Conservation (phyloP, 37 sponge, comb jelly and placozoan species). For the Theonella swinhoei region DNA sequence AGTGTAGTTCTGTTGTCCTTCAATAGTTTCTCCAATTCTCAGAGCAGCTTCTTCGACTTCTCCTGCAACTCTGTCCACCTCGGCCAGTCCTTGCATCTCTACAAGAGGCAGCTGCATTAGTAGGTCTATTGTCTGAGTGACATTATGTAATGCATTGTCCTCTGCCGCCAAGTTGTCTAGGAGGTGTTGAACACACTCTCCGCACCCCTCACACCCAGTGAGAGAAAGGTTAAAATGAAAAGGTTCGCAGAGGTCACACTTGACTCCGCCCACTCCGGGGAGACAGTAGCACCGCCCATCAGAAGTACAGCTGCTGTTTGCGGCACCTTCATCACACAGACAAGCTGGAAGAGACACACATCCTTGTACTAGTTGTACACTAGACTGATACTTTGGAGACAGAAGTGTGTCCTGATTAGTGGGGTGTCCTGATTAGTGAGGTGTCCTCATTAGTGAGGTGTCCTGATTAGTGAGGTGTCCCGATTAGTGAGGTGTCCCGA, state of each 20-base stretch:
- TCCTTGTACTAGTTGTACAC: no score
- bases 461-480: no score
- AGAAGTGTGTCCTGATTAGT: no score
- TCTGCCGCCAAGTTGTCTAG: background rate
- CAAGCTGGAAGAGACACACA: slow-evolving; percentile 38
- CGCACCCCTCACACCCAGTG: slow-evolving; percentile 51
- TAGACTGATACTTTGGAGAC: no score
- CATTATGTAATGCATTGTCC: background rate
- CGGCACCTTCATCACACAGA: slow-evolving; percentile 43
- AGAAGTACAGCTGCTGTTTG: slow-evolving; percentile 16
- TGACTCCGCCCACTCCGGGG: slow-evolving; percentile 46
- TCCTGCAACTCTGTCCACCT: no score
- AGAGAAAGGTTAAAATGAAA: slow-evolving; percentile 33
- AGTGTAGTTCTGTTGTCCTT: no score
- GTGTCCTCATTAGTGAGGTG: no score
- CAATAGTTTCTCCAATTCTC: no score
- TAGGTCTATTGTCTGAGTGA: background rate
- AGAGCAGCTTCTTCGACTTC: no score
- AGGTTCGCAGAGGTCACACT: slow-evolving; percentile 58
- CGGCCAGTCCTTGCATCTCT: background rate
- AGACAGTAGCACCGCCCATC: slow-evolving; percentile 59
- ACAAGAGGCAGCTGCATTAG: background rate
- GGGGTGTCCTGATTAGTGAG: no score
- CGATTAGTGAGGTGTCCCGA: no score
- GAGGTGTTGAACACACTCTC: slow-evolving; percentile 23